phyloP scores from a whole-genome alignment of 2,797 vertebrate species.

The Odontamblyopus lacepedii region DNA sequence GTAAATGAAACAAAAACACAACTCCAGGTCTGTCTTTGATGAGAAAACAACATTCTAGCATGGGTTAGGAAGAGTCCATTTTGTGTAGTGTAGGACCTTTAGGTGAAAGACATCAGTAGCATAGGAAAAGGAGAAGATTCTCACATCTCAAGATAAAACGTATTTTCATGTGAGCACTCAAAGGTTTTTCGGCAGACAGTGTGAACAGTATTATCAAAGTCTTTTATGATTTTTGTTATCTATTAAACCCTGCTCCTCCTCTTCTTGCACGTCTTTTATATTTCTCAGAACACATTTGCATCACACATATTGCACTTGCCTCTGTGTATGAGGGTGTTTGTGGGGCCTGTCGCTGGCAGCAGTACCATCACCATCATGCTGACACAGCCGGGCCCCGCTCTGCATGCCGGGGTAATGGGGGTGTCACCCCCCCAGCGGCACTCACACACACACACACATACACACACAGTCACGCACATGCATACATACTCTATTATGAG shows the following conservation, averaged over 20 bases:
- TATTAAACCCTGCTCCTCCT: neutral
- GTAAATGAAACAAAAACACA: no score
- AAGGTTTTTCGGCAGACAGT: no score
- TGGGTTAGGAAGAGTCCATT: no score
- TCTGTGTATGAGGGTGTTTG: slow-evolving; percentile 18
- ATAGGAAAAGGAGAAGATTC: no score
- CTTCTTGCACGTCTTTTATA: neutral
- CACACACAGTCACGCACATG: no score
- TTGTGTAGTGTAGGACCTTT: no score
- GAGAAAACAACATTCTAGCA: no score
- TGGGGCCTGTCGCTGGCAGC: slow-evolving; percentile 30
- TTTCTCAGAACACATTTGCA: slow-evolving; percentile 35
- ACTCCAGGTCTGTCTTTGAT: no score
- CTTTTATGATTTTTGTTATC: neutral
- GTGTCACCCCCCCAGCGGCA: slow-evolving; percentile 47
- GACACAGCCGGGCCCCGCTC: slow-evolving; percentile 61
- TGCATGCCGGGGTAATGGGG: slow-evolving; percentile 68
- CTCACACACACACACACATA: slow-evolving; percentile 26
- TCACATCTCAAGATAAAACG: no score
- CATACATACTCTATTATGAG: slow-evolving; percentile 36
- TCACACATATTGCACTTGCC: slow-evolving; percentile 11
- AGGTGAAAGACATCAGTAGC: no score
- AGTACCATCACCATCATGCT: slow-evolving; percentile 44
- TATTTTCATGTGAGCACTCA: no score
- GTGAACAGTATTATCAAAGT: no score